A percentile compares a stretch with the other conserved stretches of the same genome.
phyloP scores from a whole-genome alignment of 2,888 invertebrate species.

The Eupithecia subumbrata region DNA sequence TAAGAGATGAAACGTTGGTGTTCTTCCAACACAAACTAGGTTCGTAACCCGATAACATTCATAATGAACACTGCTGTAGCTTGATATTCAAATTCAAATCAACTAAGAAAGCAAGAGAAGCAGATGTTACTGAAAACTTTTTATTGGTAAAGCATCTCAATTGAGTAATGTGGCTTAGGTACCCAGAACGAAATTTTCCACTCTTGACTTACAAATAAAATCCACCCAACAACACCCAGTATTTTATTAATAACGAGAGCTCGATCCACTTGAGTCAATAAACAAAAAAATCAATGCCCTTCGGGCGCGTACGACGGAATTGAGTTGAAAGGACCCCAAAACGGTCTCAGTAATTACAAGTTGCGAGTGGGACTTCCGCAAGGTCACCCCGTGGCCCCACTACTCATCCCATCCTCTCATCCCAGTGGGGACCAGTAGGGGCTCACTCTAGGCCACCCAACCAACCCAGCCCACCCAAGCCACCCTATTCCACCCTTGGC shows the following conservation, averaged over 20 bases:
- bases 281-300: conserved; percentile 50
- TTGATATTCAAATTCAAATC: too few species aligned
- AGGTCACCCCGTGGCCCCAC: conserved; percentile 55
- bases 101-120: too few species aligned
- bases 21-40: too few species aligned
- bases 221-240: not conserved
- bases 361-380: conserved; percentile 61
- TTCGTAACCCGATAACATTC: too few species aligned
- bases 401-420: conserved; percentile 35
- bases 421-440: not conserved
- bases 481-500: conserved; percentile 30
- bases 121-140: too few species aligned
- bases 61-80: too few species aligned
- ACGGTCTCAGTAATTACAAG: conserved; percentile 60
- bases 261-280: conserved; percentile 11
- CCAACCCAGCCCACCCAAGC: conserved; percentile 25
- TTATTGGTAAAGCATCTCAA: too few species aligned
- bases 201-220: not conserved
- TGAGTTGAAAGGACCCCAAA: conserved; percentile 56
- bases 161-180: not conserved
- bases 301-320: conserved; percentile 48
- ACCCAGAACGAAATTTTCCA: not conserved
- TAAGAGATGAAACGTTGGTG: too few species aligned
- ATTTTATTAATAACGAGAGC: conserved; percentile 4
- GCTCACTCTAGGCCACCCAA: conserved; percentile 11